Base-by-base conservation (phyloP, 1,140 invertebrate species). In the Danaus melanippus region DNA sequence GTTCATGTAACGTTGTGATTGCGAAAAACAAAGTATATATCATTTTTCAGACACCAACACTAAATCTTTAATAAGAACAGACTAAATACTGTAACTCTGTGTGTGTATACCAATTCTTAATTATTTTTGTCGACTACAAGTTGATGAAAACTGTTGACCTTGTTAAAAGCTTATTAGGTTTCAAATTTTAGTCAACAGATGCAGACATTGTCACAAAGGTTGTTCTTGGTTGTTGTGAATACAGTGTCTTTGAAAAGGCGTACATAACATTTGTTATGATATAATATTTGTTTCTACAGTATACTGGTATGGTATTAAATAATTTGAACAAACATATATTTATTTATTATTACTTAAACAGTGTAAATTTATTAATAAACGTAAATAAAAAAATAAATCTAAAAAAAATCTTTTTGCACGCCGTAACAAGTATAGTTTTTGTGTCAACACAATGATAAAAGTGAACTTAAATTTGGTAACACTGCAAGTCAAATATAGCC, bases 181-280 rank as follows among this genome's bases (percentile, higher is more conserved):
- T 87, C 82, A 85, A 87, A 87, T 86, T 87, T 87, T 85, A 87
- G 85, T 87, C 84, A 87, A 87, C 86, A 87, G 86, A 87, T 80
- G 83, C 79, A 84, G 81, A 84, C 84, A 79, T 83, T 84, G 82
- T 85, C 82, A 86, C 79, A 84, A 86, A 86, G 80, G 75, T 85
- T 83, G 74, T 74, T 70, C 76, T 72, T 67, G 63, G 63, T 72
- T 75, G 66, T 69, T 67, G 56, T 69, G 64, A 60, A 64, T 52
- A 62, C 67, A 73, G 56, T 74, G 71, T 65, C 69, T 61, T 84
- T 79, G 74, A 51, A 63, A 52, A 40, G 60, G 63, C 66, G 75
- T 71, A 43, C 15, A 42, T 39, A 47, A 52, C 42, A 42, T 32
- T 47, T 12, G n/a, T 32, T 32, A 32, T 32, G 21, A 32, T 32